A percentile compares a stretch with the other conserved stretches of the same genome.
Evolutionary conservation across 2,113 vertebrate genomes (phyloP).

Genomic region (Tragelaphus imberbis): DNA sequence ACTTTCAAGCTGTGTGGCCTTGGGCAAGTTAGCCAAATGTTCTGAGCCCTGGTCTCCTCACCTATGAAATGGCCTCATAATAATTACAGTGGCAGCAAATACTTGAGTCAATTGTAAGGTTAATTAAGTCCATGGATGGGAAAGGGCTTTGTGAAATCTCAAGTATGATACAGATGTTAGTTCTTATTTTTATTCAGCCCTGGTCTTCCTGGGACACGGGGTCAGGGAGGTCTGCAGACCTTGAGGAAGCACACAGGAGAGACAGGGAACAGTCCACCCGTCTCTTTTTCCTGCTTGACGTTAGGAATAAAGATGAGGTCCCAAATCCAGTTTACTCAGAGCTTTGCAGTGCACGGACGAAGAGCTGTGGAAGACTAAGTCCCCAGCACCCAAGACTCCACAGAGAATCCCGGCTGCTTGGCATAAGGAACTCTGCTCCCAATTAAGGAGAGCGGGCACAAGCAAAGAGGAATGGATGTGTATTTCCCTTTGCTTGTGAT

Average conservation of each 20-base stretch:
- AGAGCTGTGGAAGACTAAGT: neutral
- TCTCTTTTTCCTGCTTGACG: neutral
- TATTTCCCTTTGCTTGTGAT: neutral
- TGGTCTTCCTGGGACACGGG: neutral
- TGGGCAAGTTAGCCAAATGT: neutral
- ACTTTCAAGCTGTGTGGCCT: neutral
- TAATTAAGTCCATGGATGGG: neutral
- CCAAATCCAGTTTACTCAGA: neutral
- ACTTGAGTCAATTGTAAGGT: neutral
- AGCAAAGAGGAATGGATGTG: neutral
- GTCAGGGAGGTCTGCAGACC: neutral
- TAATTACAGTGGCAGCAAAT: neutral
- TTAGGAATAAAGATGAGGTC: slow-evolving; percentile 36
- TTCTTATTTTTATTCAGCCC: slow-evolving; percentile 2
- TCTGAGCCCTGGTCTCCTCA: neutral
- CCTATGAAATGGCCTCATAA: neutral
- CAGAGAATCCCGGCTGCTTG: neutral
- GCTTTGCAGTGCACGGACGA: neutral
- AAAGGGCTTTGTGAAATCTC: neutral
- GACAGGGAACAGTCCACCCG: neutral
- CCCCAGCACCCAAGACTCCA: neutral
- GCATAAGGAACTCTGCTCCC: neutral
- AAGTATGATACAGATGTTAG: neutral
- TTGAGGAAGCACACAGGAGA: slow-evolving; percentile 3
- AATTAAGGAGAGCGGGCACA: neutral